Evolutionary conservation across 2,888 invertebrate species (phyloP), one percentile per base, ranked within the genome.

Genomic region (Aleiodes leptofemur): DNA sequence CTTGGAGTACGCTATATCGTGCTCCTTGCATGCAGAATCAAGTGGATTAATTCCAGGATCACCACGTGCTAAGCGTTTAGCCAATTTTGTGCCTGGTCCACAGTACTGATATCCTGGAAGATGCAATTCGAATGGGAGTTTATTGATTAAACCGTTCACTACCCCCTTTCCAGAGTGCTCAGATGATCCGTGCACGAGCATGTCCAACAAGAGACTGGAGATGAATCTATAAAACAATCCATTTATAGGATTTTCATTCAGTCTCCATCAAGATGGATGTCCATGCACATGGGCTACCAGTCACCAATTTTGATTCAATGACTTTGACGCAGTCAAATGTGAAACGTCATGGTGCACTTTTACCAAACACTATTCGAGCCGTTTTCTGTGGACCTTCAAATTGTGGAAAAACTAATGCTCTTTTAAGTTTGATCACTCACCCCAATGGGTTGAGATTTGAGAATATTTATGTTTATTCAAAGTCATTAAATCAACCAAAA

Each of bases 21-120:
- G 87, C n/a, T 83, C 74, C 75, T 84, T 85, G 74, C 86, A 86
- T 14, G 84, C 85, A 23, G 64, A 73, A 79, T 88, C 88, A 51
- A 87, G 76, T 4, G 75, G 73, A 81, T 89, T 51, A 5, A 51
- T 51, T 51, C 79, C 34, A 34, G 34, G 34, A 34, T 34, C 34
- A 3, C 34, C 34, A 34, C 34, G 34, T 34, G 34, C 34, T 64
- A 87, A 72, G 29, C 86, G 74, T 72, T 84, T 75, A 48, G 79
- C 38, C 69, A 87, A 69, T 76, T 83, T 83, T 13, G 84, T 83
- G 34, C 34, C 34, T 3, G 34, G 34, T 34, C 34, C 34, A 34
- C 34, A 34, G 6, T 34, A 34, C 34, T 34, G 34, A 6, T 34
- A 34, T 0, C 34, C 34, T 6, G 6, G 34, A 6, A 34, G 34